These are phyloP conservation scores for Ceyx margarethae DNA, from an alignment of 2,113 vertebrate genomes.

Conservation along the genomic window DNA sequence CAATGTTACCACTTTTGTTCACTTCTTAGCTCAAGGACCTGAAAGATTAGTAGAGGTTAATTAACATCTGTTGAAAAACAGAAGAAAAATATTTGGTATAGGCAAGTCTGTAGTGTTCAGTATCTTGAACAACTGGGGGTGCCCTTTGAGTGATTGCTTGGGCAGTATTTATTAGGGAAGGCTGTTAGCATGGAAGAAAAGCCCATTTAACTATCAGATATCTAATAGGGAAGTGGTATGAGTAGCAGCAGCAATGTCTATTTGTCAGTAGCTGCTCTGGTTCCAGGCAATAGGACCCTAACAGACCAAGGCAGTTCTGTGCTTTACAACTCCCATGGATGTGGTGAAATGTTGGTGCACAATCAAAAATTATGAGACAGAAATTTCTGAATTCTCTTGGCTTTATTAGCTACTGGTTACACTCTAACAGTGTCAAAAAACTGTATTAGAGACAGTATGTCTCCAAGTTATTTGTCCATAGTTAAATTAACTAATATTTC, in stretches of 20 bases:
- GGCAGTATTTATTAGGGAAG: not conserved
- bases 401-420: not conserved
- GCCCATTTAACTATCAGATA: no score
- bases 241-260: not conserved
- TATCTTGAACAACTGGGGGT: not conserved
- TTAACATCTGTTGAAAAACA: not conserved
- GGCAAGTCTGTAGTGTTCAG: not conserved
- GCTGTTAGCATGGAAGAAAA: no score
- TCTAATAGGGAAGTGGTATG: not conserved
- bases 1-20: not conserved
- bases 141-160: not conserved
- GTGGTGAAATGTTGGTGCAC: not conserved
- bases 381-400: not conserved
- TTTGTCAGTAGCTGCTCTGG: not conserved
- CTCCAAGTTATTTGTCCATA: not conserved
- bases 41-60: slow-evolving; percentile 23
- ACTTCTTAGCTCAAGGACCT: slow-evolving; percentile 19
- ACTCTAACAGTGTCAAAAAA: not conserved
- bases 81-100: not conserved
- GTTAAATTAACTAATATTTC: not conserved
- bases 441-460: not conserved
- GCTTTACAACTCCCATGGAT: not conserved
- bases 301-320: not conserved
- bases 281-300: not conserved
- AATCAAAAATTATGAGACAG: not conserved